These are phyloP conservation scores for Pogoniulus pusillus DNA, from an alignment of 2,797 vertebrate genomes.

Conservation along the genomic window DNA sequence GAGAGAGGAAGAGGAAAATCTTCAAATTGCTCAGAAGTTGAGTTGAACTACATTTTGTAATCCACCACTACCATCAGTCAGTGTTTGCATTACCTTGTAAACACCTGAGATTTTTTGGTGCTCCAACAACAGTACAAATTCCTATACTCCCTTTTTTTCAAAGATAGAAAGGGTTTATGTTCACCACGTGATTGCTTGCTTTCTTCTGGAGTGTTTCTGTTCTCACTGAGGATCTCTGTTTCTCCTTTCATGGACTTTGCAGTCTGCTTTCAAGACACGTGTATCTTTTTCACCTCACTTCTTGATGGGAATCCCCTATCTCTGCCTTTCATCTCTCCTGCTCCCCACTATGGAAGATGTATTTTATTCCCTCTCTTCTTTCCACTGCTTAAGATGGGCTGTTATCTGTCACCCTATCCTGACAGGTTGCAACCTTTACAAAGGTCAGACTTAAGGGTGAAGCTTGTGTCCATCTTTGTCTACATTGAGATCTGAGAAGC, in stretches of 20 bases:
- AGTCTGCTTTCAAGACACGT: background rate
- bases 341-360: background rate
- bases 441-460: slow-evolving; percentile 17
- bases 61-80: background rate
- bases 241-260: background rate
- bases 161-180: background rate
- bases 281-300: slow-evolving; percentile 13
- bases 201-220: slow-evolving; percentile 5
- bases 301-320: background rate
- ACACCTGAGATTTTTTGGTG: background rate
- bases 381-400: background rate
- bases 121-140: background rate
- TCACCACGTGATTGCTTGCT: background rate
- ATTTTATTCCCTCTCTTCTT: slow-evolving; percentile 12
- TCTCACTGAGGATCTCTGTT: background rate
- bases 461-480: background rate
- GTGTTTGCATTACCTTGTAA: background rate
- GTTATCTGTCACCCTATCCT: background rate
- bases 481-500: background rate
- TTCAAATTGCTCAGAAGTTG: background rate
- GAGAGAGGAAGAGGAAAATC: background rate
- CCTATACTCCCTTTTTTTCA: background rate
- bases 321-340: slow-evolving; percentile 48
- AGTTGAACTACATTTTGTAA: background rate
- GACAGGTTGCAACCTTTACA: slow-evolving; percentile 4